Percentiles rank a stretch among this genome's conserved stretches.
Evolutionary conservation across 2,113 vertebrate species (phyloP).

Genomic region (Pelobates fuscus): DNA sequence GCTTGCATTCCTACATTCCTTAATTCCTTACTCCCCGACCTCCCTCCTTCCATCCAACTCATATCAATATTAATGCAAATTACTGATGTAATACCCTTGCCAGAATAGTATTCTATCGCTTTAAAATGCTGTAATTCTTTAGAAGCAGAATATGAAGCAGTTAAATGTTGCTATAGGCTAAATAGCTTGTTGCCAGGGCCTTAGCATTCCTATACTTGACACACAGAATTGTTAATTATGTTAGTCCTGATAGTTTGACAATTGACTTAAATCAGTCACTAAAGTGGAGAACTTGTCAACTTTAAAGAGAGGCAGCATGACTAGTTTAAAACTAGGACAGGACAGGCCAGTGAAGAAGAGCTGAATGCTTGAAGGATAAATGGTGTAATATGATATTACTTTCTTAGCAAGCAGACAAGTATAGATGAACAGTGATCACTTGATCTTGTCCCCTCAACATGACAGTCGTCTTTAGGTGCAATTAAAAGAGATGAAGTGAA

Average conservation of each 20-base stretch:
- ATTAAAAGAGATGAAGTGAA: conserved; percentile 21
- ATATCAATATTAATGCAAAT: too few relatives aligned
- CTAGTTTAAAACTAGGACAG: conserved; percentile 56
- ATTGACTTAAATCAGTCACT: conserved; percentile 64
- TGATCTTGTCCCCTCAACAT: conserved; percentile 34
- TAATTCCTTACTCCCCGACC: too few relatives aligned
- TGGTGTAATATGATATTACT: conserved; percentile 49
- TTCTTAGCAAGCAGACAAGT: conserved; percentile 43
- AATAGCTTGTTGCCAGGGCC: conserved; percentile 60
- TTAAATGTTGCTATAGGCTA: conserved; percentile 43
- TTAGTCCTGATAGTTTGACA: conserved; percentile 66
- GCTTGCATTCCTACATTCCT: too few relatives aligned
- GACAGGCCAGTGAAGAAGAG: conserved; percentile 54
- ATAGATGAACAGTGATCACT: conserved; percentile 52
- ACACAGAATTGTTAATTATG: conserved; percentile 63
- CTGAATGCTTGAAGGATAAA: conserved; percentile 55
- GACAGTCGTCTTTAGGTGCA: conserved; percentile 15
- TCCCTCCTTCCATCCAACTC: too few relatives aligned
- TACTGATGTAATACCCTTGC: too few relatives aligned
- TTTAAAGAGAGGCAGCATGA: conserved; percentile 58
- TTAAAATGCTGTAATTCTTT: too few relatives aligned
- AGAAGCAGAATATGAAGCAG: too few relatives aligned
- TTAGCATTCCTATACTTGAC: conserved; percentile 62
- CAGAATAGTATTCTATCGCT: too few relatives aligned
- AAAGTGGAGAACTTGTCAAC: conserved; percentile 63